Evolutionary conservation across 2,113 vertebrate species (phyloP).

Genomic region (Oenanthe melanoleuca): DNA sequence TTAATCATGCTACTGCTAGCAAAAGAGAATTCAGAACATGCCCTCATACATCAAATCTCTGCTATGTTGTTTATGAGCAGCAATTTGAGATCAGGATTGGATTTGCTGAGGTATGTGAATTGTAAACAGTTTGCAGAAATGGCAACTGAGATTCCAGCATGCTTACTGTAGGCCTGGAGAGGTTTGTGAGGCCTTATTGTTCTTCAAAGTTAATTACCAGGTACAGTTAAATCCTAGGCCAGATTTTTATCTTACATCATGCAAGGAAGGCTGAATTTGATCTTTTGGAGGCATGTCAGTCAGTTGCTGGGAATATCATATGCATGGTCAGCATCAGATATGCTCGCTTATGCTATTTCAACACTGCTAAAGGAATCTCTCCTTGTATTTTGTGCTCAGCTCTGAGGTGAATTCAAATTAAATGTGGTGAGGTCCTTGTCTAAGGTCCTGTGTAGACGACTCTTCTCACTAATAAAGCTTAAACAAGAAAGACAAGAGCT

Average conservation of each 20-base stretch:
- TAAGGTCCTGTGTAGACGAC: background rate
- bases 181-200: slow-evolving; percentile 59
- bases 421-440: background rate
- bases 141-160: slow-evolving; percentile 52
- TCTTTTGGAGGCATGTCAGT: slow-evolving; percentile 58
- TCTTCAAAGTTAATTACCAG: slow-evolving; percentile 63
- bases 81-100: slow-evolving; percentile 62
- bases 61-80: slow-evolving; percentile 67
- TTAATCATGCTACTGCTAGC: background rate
- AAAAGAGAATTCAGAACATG: slow-evolving; percentile 42
- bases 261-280: slow-evolving; percentile 63
- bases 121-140: slow-evolving; percentile 71
- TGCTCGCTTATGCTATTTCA: slow-evolving; percentile 48
- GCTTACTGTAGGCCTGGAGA: slow-evolving; percentile 19
- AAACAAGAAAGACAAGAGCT: background rate
- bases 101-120: slow-evolving; percentile 60
- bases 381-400: slow-evolving; percentile 4
- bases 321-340: slow-evolving; percentile 58
- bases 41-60: slow-evolving; percentile 27
- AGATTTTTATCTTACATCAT: slow-evolving; percentile 65
- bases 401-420: background rate
- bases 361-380: slow-evolving; percentile 34
- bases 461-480: background rate
- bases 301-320: slow-evolving; percentile 58
- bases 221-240: slow-evolving; percentile 68